Evolutionary conservation across 2,888 invertebrate genomes (phyloP).

Genomic region (Aporophyla nigra): DNA sequence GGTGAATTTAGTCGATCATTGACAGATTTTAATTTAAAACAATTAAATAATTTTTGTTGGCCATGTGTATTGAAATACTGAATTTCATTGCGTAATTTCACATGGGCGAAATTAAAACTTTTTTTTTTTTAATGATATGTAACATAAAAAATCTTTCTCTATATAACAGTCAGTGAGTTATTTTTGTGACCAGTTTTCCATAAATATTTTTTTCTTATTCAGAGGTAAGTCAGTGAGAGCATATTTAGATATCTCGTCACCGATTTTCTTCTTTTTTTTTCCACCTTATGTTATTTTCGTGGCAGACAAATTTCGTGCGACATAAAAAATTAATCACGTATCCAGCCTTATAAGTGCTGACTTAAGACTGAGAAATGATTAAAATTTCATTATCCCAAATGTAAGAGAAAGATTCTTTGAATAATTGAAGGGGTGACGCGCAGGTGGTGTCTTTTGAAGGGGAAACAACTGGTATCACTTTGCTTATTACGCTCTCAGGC

Average conservation of each 20-base stretch:
- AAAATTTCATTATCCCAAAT: slow-evolving; percentile 86
- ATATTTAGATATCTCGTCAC: not conserved
- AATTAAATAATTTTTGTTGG: not conserved
- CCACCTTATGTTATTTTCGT: slow-evolving; percentile 3
- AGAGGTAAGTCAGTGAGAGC: not conserved
- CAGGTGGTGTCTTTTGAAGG: slow-evolving; percentile 70
- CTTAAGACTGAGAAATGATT: slow-evolving; percentile 78
- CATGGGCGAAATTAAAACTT: not conserved
- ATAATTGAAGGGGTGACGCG: slow-evolving; percentile 80
- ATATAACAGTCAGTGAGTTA: too few species aligned
- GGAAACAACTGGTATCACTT: slow-evolving; percentile 67
- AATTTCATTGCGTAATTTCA: not conserved
- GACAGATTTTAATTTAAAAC: not conserved
- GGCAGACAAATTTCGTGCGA: slow-evolving; percentile 13
- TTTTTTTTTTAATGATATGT: not conserved
- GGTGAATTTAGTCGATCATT: not conserved
- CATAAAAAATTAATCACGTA: slow-evolving; percentile 71
- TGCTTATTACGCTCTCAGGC: slow-evolving; percentile 55
- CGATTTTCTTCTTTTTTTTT: not conserved
- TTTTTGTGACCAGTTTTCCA: not conserved
- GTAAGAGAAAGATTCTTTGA: slow-evolving; percentile 84
- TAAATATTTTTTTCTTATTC: not conserved
- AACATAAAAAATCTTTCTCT: not conserved
- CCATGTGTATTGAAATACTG: not conserved
- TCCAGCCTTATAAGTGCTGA: slow-evolving; percentile 74